phyloP scores from a whole-genome alignment of 2,888 invertebrate genomes.

The Synergus japonicus region DNA sequence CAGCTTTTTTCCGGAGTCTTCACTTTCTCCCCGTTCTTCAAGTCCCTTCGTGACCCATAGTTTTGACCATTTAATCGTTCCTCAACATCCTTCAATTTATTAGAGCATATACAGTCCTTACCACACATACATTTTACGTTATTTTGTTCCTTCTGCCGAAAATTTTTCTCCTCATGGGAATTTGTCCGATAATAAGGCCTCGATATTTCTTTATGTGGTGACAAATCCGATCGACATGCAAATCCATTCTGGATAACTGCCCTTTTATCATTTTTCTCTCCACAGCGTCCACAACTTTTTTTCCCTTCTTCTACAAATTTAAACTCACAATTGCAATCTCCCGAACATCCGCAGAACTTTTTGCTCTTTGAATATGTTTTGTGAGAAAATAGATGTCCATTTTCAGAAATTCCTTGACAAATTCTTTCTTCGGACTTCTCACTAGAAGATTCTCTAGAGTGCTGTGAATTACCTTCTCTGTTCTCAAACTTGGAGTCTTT shows the following conservation, averaged over 20 bases:
- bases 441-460: background rate
- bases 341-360: constrained; percentile 7
- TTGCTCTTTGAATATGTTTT: background rate
- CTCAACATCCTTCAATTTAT: constrained; percentile 50
- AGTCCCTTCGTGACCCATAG: constrained; percentile 7
- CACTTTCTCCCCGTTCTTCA: constrained; percentile 41
- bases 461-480: constrained; percentile 1
- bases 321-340: constrained; percentile 41
- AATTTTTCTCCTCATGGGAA: constrained; percentile 26
- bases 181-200: constrained; percentile 39
- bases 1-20: constrained; percentile 49
- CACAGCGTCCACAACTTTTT: constrained; percentile 3
- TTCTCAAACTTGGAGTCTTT: constrained; percentile 59
- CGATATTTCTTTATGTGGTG: constrained; percentile 3
- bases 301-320: constrained; percentile 42
- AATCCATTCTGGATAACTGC: background rate
- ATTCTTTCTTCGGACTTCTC: background rate
- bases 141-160: constrained; percentile 57
- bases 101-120: constrained; percentile 59
- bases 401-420: constrained; percentile 30
- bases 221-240: background rate
- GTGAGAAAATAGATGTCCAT: constrained; percentile 5
- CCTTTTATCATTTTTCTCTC: background rate
- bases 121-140: constrained; percentile 59
- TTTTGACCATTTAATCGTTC: constrained; percentile 47